These are phyloP conservation scores for Esox lucius DNA, from an alignment of 2,797 vertebrate genomes.

Conservation along the genomic window DNA sequence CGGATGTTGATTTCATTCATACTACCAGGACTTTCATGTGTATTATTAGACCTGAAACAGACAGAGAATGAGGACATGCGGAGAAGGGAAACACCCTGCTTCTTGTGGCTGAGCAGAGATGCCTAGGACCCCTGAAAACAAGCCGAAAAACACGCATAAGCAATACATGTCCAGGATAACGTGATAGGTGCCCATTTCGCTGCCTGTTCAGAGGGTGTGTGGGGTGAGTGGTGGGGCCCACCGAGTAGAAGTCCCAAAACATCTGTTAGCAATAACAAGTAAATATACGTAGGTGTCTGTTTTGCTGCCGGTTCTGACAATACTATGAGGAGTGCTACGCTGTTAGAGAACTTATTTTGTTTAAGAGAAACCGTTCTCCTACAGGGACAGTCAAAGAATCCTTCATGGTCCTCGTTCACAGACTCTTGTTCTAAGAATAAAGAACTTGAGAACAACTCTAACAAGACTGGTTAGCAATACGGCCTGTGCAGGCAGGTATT, in stretches of 20 bases:
- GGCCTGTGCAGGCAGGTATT: not conserved
- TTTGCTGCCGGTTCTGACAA: not conserved
- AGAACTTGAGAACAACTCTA: not conserved
- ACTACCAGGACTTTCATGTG: not conserved
- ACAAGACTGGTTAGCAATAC: not conserved
- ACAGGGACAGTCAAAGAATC: not conserved
- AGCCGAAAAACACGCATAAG: too few relatives aligned
- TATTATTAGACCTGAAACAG: conserved; percentile 4
- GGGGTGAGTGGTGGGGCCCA: not conserved
- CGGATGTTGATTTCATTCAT: not conserved
- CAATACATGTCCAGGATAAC: too few relatives aligned
- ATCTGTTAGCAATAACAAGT: not conserved
- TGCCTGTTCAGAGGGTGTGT: not conserved
- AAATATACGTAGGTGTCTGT: not conserved
- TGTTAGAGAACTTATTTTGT: not conserved
- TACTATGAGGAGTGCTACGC: not conserved
- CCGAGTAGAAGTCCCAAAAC: not conserved
- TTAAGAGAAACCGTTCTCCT: not conserved
- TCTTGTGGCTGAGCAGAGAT: not conserved
- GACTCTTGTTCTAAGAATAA: not conserved
- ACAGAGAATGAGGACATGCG: not conserved
- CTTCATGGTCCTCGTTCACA: not conserved
- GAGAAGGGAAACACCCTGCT: not conserved
- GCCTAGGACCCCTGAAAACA: not conserved
- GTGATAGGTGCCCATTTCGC: not conserved